Base-by-base conservation (phyloP, 1,140 invertebrate genomes). In the Polypedilum pembai region DNA sequence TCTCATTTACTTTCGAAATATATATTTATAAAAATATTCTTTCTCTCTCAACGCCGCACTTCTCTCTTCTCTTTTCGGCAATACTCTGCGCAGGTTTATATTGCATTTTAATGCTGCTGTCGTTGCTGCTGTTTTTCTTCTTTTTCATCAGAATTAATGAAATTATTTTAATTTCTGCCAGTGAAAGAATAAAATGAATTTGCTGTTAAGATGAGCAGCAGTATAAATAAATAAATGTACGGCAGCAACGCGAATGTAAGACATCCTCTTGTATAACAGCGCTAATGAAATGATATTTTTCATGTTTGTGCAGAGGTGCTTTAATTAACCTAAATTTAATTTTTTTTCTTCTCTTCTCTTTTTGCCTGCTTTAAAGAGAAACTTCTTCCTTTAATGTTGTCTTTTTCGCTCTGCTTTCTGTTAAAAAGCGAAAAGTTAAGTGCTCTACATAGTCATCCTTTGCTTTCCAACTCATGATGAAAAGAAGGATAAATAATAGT, bases 1-100 rank as follows among this genome's bases (percentile, higher is more conserved):
- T 56, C 45, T 56, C 45, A 56, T 56, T 56, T 56, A 56, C 45
- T 56, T 56, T 56, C 45, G 45, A 56, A 56, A 56, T n/a, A 56
- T 56, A n/a, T n/a, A n/a, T n/a, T n/a, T n/a, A n/a, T n/a, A n/a
- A n/a, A n/a, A n/a, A n/a, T n/a, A n/a, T n/a, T n/a, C n/a, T n/a
- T n/a, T n/a, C n/a, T n/a, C n/a, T n/a, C n/a, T n/a, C n/a, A n/a
- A n/a, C n/a, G n/a, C 5, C 24, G 24, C 24, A 5, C 1, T 33
- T 3, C 5, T 33, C 24, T 33, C 24, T 33, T 33, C 24, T 33
- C 24, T 33, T 33, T 33, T 33, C n/a, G 45, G 45, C n/a, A n/a
- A 56, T 56, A n/a, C n/a, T 56, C n/a, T n/a, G 45, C 45, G 12
- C 45, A 56, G 4, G 45, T 56, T 33, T n/a, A n/a, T 56, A 56